Percentiles rank a stretch among this genome's conserved stretches.
phyloP scores from a whole-genome alignment of 2,888 invertebrate species.

The Meliscaeva auricollis region DNA sequence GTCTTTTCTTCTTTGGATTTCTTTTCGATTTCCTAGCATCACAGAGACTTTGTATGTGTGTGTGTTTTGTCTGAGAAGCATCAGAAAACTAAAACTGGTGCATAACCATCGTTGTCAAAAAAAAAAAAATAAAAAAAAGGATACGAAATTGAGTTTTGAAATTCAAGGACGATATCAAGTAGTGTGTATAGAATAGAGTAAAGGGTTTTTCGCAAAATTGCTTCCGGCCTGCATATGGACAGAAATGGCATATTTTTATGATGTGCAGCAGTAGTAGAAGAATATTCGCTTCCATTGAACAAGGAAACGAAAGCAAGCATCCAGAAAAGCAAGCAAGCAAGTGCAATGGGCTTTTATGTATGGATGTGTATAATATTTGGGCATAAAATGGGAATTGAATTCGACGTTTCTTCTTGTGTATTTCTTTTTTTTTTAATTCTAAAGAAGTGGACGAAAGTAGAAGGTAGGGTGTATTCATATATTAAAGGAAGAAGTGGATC shows the following conservation, averaged over 20 bases:
- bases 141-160: slow-evolving; percentile 57
- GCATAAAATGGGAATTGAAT: slow-evolving; percentile 37
- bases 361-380: slow-evolving; percentile 1
- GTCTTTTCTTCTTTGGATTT: background rate
- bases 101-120: slow-evolving; percentile 14
- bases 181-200: slow-evolving; percentile 18
- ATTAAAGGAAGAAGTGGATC: background rate
- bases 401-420: slow-evolving; percentile 4
- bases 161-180: slow-evolving; percentile 60
- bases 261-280: slow-evolving; percentile 20
- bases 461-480: background rate
- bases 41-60: background rate
- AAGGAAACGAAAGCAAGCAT: background rate
- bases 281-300: background rate
- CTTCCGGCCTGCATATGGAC: slow-evolving; percentile 56
- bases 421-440: background rate
- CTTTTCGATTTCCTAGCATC: background rate
- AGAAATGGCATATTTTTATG: slow-evolving; percentile 65
- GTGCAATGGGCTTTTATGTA: slow-evolving; percentile 41
- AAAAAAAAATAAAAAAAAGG: slow-evolving; percentile 1
- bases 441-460: background rate
- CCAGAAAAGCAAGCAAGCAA: background rate
- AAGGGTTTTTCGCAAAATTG: slow-evolving; percentile 43
- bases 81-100: background rate
- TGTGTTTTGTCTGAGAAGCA: background rate